Base-by-base conservation (phyloP, 2,888 invertebrate genomes). In the Diploptera punctata region DNA sequence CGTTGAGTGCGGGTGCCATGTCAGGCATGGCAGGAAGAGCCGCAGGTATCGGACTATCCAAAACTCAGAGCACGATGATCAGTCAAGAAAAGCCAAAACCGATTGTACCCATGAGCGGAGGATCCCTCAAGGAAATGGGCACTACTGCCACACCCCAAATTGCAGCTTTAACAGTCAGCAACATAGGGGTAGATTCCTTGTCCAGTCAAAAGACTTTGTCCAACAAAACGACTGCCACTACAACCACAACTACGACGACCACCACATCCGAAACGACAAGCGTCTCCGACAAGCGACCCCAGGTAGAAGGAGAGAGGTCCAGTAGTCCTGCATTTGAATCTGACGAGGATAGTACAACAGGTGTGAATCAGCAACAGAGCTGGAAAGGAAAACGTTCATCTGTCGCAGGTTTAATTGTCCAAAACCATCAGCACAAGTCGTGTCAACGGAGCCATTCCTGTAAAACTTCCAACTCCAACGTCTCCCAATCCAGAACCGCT, bases 281-380 rank as follows among this genome's bases (percentile, higher is more conserved):
- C 72, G 67, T 76, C 76, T 69, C 79, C 33, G 70, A 78, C 76
- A 76, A 85, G 84, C 76, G 57, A 2, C 24, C 10, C 3, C 44
- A 44, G 44, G 83, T 85, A 10, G 88, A 91, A 80, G 86, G 89
- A 47, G 91, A 94, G 80, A 86, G 97, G 52, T 97, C 97, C 0
- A 97, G 97, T 79, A 97, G 97, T 81, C 90, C 95, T 0, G 95
- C 95, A 0, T 98, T 97, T 81, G 97, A 97, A 79, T 97, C 97
- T 0, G 97, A 98, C 80, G 97, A 97, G 75, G 97, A 98, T 79
- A 79, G 93, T 75, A 90, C 90, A 0, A 86, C 87, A 0, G 75
- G 76, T 2, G 62, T 61, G 19, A 10, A 62, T 21, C 52, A 65
- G 60, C 70, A 68, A 26, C 57, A 71, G 33, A 16, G 73, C 49